Percentiles rank a stretch among this genome's conserved stretches.
Evolutionary conservation across 53 echinoderm and acorn worm genomes (phyloP).

Genomic region (Temnopleurus reevesii): DNA sequence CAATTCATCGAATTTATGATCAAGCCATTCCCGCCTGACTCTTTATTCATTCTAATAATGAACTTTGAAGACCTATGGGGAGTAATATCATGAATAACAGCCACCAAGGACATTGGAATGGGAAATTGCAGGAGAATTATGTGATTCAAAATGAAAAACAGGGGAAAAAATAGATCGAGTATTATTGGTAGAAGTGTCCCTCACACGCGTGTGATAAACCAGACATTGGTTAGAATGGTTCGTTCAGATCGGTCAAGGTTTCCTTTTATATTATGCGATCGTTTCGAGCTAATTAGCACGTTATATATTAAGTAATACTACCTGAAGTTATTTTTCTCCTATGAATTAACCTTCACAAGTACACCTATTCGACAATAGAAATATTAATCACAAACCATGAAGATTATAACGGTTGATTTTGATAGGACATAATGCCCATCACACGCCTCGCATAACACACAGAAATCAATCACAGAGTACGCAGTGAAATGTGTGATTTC

Average conservation of each 20-base stretch:
- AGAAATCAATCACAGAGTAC: too few species aligned
- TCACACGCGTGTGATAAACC: neutral
- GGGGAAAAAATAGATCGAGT: neutral
- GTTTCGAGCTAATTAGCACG: neutral
- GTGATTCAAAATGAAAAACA: neutral
- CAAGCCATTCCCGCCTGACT: constrained; percentile 6
- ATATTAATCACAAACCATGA: neutral
- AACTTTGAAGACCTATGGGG: neutral
- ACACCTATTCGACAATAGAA: too few species aligned
- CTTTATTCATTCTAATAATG: constrained; percentile 30
- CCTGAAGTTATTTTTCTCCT: neutral
- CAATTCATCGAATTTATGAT: constrained; percentile 24
- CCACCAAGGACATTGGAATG: neutral
- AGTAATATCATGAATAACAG: neutral
- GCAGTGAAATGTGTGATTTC: too few species aligned
- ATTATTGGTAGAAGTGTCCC: neutral
- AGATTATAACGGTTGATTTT: too few species aligned
- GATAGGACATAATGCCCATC: too few species aligned
- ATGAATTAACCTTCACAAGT: neutral
- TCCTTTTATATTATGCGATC: neutral
- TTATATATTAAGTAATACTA: neutral
- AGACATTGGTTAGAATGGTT: neutral
- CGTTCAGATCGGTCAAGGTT: constrained; percentile 21
- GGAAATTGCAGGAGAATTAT: neutral
- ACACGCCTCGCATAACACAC: too few species aligned